Base-by-base conservation (phyloP, 1,140 invertebrate genomes). In the Brachionus koreanus region DNA sequence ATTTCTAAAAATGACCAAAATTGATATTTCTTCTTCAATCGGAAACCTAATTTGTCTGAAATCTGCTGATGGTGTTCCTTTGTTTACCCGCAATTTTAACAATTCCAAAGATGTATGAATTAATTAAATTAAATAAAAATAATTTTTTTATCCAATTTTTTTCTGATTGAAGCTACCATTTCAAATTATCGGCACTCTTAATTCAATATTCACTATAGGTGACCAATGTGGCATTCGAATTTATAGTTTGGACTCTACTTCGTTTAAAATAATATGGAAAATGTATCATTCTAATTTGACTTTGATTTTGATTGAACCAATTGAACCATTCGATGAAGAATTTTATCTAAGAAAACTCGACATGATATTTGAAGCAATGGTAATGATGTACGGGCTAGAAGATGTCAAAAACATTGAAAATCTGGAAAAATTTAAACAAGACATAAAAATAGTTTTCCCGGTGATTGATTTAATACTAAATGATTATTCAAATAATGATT, bases 131-230 rank as follows among this genome's bases (percentile, higher is more conserved):
- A 25, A 19, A 42, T 23, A 35, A 52, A 29, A 57, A 35, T 6
- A 46, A 12, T 23, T 76, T 76, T 63, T 37, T 23, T 10, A 19
- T 49, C 83, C 39, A 13, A 85, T 23, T 85, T 75, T 81, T 83
- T 65, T 82, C 75, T 65, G 84, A 79, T 91, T 90, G 25, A 85
- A 94, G 93, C 88, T 94, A 83, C 92, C 92, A 5, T 94, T 93
- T 87, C 92, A 93, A 25, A 91, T 92, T 69, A 91, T 93, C 82
- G 93, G 93, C n/a, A 93, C 93, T 2, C 85, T 94, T 23, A 94
- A 94, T 90, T 93, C 93, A 5, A 91, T 94, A n/a, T 93, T 94
- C 84, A 93, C 94, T 91, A 94, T 93, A 88, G 90, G 92, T 0
- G 92, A 92, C 85, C 92, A 91, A 3, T 91, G 93, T 77, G 90